Conservation (phyloP, 2,113 vertebrate species). For the Cichladusa arquata region DNA sequence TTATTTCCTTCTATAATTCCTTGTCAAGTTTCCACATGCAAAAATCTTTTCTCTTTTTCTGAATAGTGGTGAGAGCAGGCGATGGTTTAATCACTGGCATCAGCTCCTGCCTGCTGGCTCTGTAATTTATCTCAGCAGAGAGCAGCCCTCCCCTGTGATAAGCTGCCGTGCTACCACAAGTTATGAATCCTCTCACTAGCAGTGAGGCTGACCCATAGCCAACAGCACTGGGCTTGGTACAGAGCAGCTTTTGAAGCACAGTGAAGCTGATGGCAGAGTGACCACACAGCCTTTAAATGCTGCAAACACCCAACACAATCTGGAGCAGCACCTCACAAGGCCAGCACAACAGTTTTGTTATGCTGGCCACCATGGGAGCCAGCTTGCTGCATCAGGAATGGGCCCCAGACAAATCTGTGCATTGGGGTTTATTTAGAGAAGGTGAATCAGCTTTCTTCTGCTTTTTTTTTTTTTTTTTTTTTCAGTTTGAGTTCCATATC, state of each 20-base stretch:
- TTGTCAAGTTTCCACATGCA: background rate
- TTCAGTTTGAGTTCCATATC: background rate
- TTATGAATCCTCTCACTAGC: background rate
- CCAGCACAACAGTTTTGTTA: background rate
- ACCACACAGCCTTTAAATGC: background rate
- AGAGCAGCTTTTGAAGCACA: background rate
- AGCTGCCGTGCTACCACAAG: background rate
- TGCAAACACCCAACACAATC: background rate
- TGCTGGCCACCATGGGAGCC: rapidly evolving
- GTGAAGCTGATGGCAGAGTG: background rate
- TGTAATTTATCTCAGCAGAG: conserved; percentile 20
- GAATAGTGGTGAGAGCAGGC: background rate
- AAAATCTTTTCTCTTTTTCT: background rate
- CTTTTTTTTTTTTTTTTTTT: background rate
- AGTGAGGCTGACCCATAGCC: background rate
- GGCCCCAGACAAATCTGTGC: background rate
- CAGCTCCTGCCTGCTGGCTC: conserved; percentile 7
- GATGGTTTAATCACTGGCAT: conserved; percentile 4
- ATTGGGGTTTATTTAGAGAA: background rate
- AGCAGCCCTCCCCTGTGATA: background rate
- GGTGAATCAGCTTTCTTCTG: background rate
- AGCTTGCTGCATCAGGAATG: background rate
- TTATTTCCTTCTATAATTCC: background rate
- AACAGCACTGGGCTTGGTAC: background rate
- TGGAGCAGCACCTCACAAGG: background rate